These are phyloP conservation scores for Sussaba pulchella DNA, from an alignment of 2,888 invertebrate species.

Conservation along the genomic window DNA sequence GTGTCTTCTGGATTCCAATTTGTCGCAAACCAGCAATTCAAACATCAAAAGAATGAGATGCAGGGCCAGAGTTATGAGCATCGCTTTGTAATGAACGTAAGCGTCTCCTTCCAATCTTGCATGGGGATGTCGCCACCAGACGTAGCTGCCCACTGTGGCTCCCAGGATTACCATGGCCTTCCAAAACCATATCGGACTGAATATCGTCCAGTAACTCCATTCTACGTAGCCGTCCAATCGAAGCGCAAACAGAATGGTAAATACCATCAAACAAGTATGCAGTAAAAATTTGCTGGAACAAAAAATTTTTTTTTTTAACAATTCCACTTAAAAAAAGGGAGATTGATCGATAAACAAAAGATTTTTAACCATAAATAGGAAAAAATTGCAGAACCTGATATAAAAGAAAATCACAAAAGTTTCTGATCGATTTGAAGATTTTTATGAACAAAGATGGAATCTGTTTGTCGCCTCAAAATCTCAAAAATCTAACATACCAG, in stretches of 20 bases:
- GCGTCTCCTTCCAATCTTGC: constrained; percentile 98
- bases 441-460: no score
- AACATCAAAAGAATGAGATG: constrained; percentile 98
- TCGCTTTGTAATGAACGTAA: constrained; percentile 98
- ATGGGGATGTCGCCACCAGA: constrained; percentile 98
- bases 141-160: constrained; percentile 95
- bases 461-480: no score
- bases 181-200: constrained; percentile 99
- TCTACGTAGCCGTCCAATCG: constrained; percentile 94
- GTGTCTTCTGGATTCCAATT: constrained; percentile 94
- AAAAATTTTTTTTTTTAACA: constrained; percentile 67
- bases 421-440: no score
- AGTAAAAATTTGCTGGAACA: constrained; percentile 97
- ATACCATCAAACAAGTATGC: constrained; percentile 95
- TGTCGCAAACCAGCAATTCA: constrained; percentile 97
- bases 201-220: constrained; percentile 98
- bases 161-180: constrained; percentile 96
- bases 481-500: no score
- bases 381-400: no score
- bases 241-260: constrained; percentile 95
- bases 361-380: no score
- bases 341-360: no score
- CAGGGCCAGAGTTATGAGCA: constrained; percentile 97
- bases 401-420: no score
- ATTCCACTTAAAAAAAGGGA: no score